Evolutionary conservation across 2,888 invertebrate species (phyloP).

Genomic region (Drosophila ezoana): DNA sequence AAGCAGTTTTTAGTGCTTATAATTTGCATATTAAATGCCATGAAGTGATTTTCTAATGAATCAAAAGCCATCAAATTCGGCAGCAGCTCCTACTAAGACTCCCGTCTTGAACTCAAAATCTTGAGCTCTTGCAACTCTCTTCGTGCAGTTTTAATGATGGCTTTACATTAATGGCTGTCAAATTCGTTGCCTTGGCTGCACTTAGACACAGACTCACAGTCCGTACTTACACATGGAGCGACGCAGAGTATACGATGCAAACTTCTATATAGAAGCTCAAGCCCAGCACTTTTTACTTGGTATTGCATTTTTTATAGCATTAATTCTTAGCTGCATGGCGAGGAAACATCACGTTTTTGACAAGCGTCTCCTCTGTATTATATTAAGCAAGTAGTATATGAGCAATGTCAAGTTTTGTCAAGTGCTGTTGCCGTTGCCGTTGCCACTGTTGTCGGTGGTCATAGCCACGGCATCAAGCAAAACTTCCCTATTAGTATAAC

Average conservation of each 20-base stretch:
- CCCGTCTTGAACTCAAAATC: conserved; percentile 28
- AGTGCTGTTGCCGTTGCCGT: conserved; percentile 8
- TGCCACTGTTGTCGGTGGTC: conserved; percentile 12
- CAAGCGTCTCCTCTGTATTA: conserved; percentile 10
- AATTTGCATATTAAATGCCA: conserved; percentile 77
- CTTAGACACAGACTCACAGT: conserved; percentile 49
- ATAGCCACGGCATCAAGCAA: conserved; percentile 22
- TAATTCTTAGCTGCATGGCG: conserved; percentile 37
- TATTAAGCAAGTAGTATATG: conserved; percentile 3
- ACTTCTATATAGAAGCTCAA: conserved; percentile 26
- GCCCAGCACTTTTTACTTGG: conserved; percentile 14
- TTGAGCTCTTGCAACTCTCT: conserved; percentile 33
- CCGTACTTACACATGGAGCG: conserved; percentile 7
- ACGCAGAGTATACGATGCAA: conserved; percentile 35
- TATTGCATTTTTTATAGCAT: conserved; percentile 52
- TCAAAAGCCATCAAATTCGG: conserved; percentile 73
- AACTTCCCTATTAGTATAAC: conserved; percentile 36
- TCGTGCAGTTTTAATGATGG: conserved; percentile 75
- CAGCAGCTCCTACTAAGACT: conserved; percentile 21
- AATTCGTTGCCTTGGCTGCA: conserved; percentile 65
- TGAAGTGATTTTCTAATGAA: conserved; percentile 79
- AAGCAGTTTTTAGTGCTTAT: conserved; percentile 49
- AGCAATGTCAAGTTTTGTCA: conserved; percentile 22
- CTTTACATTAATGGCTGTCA: conserved; percentile 72
- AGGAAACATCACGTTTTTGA: conserved; percentile 43